Percentiles rank a stretch among this genome's conserved stretches.
These are phyloP conservation scores for Lasioglossum marginatum DNA, from an alignment of 2,888 invertebrate species.

Conservation along the genomic window DNA sequence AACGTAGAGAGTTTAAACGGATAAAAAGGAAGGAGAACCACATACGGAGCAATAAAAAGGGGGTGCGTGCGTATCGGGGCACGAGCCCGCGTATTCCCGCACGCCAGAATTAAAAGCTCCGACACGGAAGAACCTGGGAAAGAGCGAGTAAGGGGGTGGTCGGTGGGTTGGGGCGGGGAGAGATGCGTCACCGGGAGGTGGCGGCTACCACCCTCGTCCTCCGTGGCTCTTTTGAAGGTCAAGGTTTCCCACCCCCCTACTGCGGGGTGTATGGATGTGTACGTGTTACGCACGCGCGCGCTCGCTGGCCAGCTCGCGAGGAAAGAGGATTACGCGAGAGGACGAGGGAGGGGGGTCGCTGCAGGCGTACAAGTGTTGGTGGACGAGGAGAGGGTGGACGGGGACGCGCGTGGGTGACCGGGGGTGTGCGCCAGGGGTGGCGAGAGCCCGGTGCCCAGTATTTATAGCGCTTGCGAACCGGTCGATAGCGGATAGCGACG, in stretches of 20 bases:
- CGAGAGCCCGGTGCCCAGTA: slow-evolving; percentile 81
- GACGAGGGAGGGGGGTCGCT: slow-evolving; percentile 16
- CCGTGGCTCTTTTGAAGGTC: slow-evolving; percentile 81
- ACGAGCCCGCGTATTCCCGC: slow-evolving; percentile 6
- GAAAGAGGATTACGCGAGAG: slow-evolving; percentile 45
- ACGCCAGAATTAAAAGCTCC: slow-evolving; percentile 36
- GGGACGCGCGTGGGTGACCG: slow-evolving; percentile 63
- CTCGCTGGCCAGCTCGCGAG: neutral
- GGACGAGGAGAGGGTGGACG: slow-evolving; percentile 23
- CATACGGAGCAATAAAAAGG: neutral
- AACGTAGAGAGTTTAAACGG: neutral
- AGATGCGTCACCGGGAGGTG: slow-evolving; percentile 61
- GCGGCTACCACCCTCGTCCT: slow-evolving; percentile 70
- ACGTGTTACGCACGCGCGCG: neutral
- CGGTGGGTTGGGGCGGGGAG: slow-evolving; percentile 1
- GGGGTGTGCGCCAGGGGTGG: slow-evolving; percentile 72
- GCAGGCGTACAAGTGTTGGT: slow-evolving; percentile 45
- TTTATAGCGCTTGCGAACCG: slow-evolving; percentile 82
- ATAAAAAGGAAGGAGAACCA: neutral
- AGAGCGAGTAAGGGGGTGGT: slow-evolving; percentile 26
- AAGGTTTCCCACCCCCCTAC: slow-evolving; percentile 78
- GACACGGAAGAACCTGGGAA: slow-evolving; percentile 16
- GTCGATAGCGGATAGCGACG: slow-evolving; percentile 82
- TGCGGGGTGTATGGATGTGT: neutral
- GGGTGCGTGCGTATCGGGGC: neutral